phyloP scores from a whole-genome alignment of 2,113 vertebrate species.

The Lanius collurio region DNA sequence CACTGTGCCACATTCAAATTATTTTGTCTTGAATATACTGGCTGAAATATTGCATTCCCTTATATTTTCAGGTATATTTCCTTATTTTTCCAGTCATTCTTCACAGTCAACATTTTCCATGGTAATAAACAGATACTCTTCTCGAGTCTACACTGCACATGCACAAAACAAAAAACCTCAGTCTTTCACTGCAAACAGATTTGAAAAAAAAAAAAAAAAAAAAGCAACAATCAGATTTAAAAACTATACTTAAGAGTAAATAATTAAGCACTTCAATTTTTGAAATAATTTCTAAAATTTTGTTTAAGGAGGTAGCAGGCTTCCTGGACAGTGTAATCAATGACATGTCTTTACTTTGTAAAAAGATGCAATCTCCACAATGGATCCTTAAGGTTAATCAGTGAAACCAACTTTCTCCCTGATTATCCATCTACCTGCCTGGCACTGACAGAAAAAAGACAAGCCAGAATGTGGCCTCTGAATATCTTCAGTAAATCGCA shows the following conservation, averaged over 20 bases:
- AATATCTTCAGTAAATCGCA: background rate
- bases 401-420: background rate
- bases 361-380: background rate
- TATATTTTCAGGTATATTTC: background rate
- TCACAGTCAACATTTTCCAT: background rate
- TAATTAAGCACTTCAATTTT: background rate
- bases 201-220: background rate
- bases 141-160: background rate
- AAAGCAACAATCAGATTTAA: background rate
- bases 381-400: background rate
- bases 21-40: background rate
- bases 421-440: background rate
- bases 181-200: background rate
- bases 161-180: background rate
- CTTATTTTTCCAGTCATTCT: background rate
- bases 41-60: background rate
- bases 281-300: background rate
- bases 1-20: background rate
- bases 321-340: background rate
- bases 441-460: background rate
- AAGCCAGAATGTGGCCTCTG: background rate
- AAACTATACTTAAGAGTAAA: background rate
- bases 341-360: background rate
- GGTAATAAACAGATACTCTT: background rate
- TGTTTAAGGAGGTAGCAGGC: background rate